A percentile compares a stretch with the other conserved stretches of the same genome.
Conservation (phyloP, 1,140 invertebrate genomes). For the Zaprionus ghesquierei region DNA sequence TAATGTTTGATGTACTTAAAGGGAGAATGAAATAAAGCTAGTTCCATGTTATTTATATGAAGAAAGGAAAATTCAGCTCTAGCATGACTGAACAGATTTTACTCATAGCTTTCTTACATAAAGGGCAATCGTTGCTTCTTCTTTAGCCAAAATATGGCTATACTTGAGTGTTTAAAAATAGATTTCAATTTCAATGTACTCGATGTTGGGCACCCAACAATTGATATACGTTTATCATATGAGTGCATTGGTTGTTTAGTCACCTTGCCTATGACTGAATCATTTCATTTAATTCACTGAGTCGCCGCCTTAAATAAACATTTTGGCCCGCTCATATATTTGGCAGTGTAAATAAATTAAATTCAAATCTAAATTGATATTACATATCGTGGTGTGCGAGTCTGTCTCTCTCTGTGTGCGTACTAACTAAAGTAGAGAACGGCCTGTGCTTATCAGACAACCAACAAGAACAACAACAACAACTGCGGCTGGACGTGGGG, state of each 20-base stretch:
- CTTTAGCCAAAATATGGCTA: not conserved
- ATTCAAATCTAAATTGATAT: conserved; percentile 81
- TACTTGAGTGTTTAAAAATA: not conserved
- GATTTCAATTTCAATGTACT: not conserved
- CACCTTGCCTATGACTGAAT: conserved; percentile 51
- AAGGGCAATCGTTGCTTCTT: not conserved
- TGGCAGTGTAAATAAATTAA: conserved; percentile 76
- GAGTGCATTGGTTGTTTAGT: conserved; percentile 22
- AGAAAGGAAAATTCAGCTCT: not conserved
- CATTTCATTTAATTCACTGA: conserved; percentile 50
- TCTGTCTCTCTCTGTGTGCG: conserved; percentile 12
- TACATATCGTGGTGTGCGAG: conserved; percentile 43
- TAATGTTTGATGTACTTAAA: not conserved
- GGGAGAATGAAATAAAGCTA: not conserved
- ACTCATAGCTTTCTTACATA: not conserved
- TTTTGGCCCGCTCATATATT: conserved; percentile 43
- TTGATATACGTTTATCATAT: conserved; percentile 3
- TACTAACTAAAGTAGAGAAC: conserved; percentile 25
- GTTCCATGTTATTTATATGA: not conserved
- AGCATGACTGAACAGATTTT: not conserved
- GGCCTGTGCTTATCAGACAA: conserved; percentile 54
- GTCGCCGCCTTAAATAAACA: conserved; percentile 58
- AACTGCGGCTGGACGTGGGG: conserved; percentile 14
- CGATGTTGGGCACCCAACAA: not conserved
- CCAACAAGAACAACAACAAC: conserved; percentile 11